Evolutionary conservation across 2,797 vertebrate genomes (phyloP).

Genomic region (Scolopax rusticola): DNA sequence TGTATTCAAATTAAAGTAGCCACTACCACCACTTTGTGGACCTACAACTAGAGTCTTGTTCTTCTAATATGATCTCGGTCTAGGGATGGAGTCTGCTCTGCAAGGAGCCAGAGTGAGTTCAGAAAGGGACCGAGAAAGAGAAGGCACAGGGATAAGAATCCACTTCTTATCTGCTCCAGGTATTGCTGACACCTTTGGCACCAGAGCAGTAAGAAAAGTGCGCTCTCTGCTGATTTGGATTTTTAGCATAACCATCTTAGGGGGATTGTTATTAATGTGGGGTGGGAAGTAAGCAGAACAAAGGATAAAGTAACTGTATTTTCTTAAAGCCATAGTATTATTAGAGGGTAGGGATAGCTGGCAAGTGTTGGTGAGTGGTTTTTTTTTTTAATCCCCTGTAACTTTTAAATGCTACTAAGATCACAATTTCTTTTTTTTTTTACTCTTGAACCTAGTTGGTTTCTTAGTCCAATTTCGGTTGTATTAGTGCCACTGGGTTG

Average conservation of each 20-base stretch:
- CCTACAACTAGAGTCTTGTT: background rate
- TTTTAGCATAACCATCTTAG: background rate
- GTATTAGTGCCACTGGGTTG: background rate
- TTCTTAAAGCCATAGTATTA: background rate
- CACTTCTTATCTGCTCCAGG: fast-evolving
- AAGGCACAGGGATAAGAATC: background rate
- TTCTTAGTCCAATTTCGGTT: background rate
- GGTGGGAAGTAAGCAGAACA: background rate
- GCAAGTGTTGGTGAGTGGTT: background rate
- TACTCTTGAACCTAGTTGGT: background rate
- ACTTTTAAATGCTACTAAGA: background rate
- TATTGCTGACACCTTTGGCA: background rate
- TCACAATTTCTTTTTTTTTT: background rate
- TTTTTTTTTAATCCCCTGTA: background rate
- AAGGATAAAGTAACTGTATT: background rate
- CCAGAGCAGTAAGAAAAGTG: background rate
- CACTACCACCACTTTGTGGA: background rate
- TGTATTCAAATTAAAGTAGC: background rate
- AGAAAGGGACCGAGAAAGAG: background rate
- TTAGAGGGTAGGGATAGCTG: background rate
- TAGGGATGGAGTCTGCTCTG: background rate
- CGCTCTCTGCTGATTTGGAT: background rate
- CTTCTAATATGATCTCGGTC: background rate
- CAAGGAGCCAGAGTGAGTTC: fast-evolving
- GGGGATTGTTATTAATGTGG: background rate